A percentile compares a stretch with the other conserved stretches of the same genome.
Evolutionary conservation across 1,140 invertebrate genomes (phyloP).

Genomic region (Scaptomyza graminum): DNA sequence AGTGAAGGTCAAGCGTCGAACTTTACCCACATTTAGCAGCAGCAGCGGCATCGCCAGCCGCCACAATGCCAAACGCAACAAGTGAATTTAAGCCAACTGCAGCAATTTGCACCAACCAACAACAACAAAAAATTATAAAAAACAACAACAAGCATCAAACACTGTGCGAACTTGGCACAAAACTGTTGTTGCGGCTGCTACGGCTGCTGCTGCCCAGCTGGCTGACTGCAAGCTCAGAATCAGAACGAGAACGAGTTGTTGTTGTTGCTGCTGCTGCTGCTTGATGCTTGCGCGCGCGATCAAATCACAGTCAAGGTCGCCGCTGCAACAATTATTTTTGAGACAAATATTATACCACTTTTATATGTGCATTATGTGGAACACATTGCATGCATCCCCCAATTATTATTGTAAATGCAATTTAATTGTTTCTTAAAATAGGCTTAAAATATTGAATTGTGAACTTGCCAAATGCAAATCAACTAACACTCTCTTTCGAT

Average conservation of each 20-base stretch:
- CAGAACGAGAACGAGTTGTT: slow-evolving; percentile 52
- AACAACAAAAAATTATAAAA: slow-evolving; percentile 23
- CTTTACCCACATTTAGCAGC: slow-evolving; percentile 78
- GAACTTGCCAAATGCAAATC: no score
- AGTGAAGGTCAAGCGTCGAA: slow-evolving; percentile 77
- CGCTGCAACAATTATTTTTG: background rate
- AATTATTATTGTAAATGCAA: no score
- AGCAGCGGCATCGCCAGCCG: slow-evolving; percentile 38
- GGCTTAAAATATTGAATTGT: no score
- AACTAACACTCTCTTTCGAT: background rate
- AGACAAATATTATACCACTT: background rate
- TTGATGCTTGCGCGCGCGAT: slow-evolving; percentile 2
- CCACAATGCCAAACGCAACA: slow-evolving; percentile 56
- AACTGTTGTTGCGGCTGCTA: slow-evolving; percentile 42
- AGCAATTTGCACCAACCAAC: slow-evolving; percentile 39
- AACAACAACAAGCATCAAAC: slow-evolving; percentile 32
- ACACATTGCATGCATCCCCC: no score
- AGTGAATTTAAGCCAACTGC: slow-evolving; percentile 57
- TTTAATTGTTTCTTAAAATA: background rate
- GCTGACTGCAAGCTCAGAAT: slow-evolving; percentile 52
- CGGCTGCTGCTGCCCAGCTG: slow-evolving; percentile 1
- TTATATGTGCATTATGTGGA: no score
- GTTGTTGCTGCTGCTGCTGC: background rate
- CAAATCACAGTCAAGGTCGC: slow-evolving; percentile 74
- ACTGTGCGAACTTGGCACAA: slow-evolving; percentile 71